These are phyloP conservation scores for Hemiscyllium ocellatum DNA, from an alignment of 2,113 vertebrate genomes.

Conservation along the genomic window DNA sequence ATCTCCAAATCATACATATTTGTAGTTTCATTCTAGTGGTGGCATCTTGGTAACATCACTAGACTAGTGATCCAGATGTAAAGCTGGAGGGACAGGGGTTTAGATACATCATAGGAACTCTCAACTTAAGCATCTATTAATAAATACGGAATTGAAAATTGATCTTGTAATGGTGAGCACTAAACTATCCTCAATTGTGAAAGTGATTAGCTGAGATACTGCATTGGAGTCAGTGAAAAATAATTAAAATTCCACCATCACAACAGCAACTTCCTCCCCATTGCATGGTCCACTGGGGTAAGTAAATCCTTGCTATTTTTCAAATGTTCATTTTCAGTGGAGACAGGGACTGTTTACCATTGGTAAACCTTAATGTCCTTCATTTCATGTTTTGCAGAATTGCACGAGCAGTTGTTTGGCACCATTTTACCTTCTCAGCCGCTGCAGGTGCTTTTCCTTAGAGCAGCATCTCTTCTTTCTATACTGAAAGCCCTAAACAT, in stretches of 20 bases:
- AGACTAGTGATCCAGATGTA: too few relatives aligned
- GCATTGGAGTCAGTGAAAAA: neutral
- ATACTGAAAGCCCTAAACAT: neutral
- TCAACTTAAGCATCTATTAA: too few relatives aligned
- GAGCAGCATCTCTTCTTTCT: neutral
- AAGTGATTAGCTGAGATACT: neutral
- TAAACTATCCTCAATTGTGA: neutral
- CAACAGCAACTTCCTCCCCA: neutral
- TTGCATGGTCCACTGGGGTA: neutral
- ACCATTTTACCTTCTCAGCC: neutral
- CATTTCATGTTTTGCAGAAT: neutral
- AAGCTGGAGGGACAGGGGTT: too few relatives aligned
- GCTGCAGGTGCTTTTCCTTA: neutral
- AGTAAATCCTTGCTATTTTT: neutral
- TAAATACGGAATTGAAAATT: too few relatives aligned
- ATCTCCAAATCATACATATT: neutral
- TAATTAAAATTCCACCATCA: neutral
- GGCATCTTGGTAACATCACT: too few relatives aligned
- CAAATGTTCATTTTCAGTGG: constrained; percentile 4
- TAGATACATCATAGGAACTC: too few relatives aligned
- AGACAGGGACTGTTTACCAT: neutral
- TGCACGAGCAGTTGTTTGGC: neutral
- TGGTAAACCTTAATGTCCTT: neutral
- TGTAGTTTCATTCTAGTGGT: too few relatives aligned
- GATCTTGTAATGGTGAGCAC: too few relatives aligned